These are phyloP conservation scores for Oligia latruncula DNA, from an alignment of 2,888 invertebrate species.

Conservation along the genomic window DNA sequence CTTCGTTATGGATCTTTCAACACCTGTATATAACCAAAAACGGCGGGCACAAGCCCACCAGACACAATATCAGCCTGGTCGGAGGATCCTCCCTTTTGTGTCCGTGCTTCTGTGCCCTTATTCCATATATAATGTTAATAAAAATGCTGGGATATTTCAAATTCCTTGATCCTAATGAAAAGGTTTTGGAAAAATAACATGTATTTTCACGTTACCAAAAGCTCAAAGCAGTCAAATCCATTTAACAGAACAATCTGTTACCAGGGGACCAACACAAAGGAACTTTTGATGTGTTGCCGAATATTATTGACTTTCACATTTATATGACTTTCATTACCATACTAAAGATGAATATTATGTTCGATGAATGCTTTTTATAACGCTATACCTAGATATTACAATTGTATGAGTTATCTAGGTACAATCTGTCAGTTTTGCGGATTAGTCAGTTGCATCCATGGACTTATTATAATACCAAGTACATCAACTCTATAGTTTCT, in stretches of 20 bases:
- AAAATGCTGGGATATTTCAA: background rate
- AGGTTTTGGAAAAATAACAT: background rate
- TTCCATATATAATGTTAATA: background rate
- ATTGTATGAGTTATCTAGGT: too few species aligned
- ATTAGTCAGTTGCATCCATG: too few species aligned
- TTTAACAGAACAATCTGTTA: slow-evolving; percentile 25
- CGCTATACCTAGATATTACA: too few species aligned
- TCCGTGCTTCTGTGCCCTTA: background rate
- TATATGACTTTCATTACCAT: background rate
- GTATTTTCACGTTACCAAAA: slow-evolving; percentile 5
- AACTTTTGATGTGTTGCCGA: slow-evolving; percentile 23
- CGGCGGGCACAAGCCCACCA: background rate
- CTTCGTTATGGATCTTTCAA: background rate
- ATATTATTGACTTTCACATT: slow-evolving; percentile 2
- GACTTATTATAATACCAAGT: too few species aligned
- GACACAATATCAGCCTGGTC: background rate
- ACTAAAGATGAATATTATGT: background rate
- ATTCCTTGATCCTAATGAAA: background rate
- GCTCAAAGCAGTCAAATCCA: slow-evolving; percentile 19
- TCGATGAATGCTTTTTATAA: too few species aligned
- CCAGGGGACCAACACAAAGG: slow-evolving; percentile 1
- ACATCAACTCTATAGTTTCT: too few species aligned
- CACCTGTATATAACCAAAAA: background rate
- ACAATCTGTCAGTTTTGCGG: too few species aligned
- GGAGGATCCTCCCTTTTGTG: background rate